Base-by-base conservation (phyloP, 2,113 vertebrate genomes). In the Dasypus novemcinctus region DNA sequence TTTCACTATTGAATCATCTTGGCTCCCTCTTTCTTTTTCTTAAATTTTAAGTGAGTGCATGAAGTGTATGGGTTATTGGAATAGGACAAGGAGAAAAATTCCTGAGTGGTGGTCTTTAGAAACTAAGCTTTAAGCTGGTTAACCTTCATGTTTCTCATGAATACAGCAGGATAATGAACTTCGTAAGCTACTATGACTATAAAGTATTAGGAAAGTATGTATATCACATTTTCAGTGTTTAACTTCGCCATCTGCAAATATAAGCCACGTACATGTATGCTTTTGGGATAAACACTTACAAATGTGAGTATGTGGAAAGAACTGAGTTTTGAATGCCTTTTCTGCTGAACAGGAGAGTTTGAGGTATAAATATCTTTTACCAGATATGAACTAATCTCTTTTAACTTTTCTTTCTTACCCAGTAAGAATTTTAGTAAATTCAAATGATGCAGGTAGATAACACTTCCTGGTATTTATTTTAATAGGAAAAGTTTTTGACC, bases 361-460 rank as follows among this genome's bases (percentile, higher is more conserved):
- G 36, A 74, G 43, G 31, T 75, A 12, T 71, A 71, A 71, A 90
- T 68, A 20, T 81, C 21, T 85, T 94, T 90, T 92, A 21, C 36
- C 87, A 92, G 85, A 74, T 87, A 9, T 82, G 33, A 92, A 89
- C 38, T 91, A 91, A 82, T 84, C 10, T 90, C 38, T 82, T 95
- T 95, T 20, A 83, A 38, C 12, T 95, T 90, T 29, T 38, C 46
- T 79, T 91, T 49, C 57, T 83, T 74, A 74, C n/a, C 15, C 41
- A 80, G 31, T 92, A 88, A 93, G 7, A 25, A 54, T 90, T 68
- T 54, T 85, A 92, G 33, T 74, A 93, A 91, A 41, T 93, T 4
- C 5, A 93, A 94, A 81, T 57, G 10, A 72, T 85, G 6, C 33
- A 76, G 57, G 76, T 46, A 83, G 4, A 83, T 46, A 86, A 71